Evolutionary conservation across 2,113 vertebrate species (phyloP).

Genomic region (Lasiurus cinereus): DNA sequence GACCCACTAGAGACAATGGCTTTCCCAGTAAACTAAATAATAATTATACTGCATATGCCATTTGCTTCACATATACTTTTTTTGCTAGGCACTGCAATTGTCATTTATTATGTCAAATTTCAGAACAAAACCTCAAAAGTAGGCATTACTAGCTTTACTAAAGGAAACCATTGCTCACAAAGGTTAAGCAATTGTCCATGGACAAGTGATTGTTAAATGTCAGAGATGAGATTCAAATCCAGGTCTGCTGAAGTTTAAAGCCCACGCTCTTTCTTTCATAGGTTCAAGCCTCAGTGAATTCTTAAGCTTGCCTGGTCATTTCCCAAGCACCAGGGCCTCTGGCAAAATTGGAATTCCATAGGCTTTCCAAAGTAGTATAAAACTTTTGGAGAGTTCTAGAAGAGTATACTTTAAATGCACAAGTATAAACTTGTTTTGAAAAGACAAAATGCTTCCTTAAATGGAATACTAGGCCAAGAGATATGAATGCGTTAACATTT

Average conservation of each 20-base stretch:
- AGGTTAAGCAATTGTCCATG: background rate
- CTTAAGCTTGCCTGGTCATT: background rate
- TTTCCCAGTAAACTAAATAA: background rate
- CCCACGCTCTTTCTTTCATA: background rate
- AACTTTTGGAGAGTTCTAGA: background rate
- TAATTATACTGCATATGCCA: background rate
- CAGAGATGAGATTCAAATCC: background rate
- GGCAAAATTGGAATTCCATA: background rate
- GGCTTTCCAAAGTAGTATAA: background rate
- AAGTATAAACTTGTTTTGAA: background rate
- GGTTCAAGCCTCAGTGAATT: background rate
- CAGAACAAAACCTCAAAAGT: background rate
- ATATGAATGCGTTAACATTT: background rate
- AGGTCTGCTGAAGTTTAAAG: background rate
- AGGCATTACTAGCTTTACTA: background rate
- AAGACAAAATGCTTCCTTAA: background rate
- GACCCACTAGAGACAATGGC: background rate
- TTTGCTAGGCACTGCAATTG: background rate
- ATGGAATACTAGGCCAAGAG: background rate
- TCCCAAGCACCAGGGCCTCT: background rate
- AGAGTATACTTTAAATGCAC: background rate
- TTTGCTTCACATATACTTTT: background rate
- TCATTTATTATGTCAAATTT: constrained; percentile 14
- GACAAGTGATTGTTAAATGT: background rate
- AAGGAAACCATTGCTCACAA: background rate